A percentile compares a stretch with the other conserved stretches of the same genome.
Evolutionary conservation across 2,113 vertebrate species (phyloP).

Genomic region (Serinus canaria): DNA sequence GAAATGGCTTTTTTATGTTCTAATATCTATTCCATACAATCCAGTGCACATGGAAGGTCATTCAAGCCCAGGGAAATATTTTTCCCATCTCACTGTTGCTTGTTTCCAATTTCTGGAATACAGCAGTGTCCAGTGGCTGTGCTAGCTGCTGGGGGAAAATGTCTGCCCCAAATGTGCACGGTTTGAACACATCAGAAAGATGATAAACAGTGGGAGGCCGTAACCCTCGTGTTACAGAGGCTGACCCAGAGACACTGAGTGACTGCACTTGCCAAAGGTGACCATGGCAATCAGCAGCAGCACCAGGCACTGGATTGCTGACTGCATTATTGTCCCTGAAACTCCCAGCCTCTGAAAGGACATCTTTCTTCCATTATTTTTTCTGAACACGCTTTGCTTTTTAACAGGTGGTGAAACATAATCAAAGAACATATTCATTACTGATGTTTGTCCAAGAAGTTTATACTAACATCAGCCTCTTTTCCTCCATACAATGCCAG

Average conservation of each 20-base stretch:
- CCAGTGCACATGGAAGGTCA: not conserved
- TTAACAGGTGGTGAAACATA: not conserved
- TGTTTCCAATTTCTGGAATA: not conserved
- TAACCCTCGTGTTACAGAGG: not conserved
- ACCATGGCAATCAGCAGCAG: not conserved
- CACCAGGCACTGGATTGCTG: not conserved
- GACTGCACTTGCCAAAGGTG: not conserved
- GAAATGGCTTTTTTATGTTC: not conserved
- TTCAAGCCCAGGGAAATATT: not conserved
- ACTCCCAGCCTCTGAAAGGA: not conserved
- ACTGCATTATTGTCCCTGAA: not conserved
- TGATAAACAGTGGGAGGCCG: not conserved
- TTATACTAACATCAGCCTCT: slow-evolving; percentile 2
- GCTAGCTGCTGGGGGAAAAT: not conserved
- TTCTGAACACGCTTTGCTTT: not conserved
- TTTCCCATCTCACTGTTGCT: not conserved
- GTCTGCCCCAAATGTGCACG: not conserved
- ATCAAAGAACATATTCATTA: not conserved
- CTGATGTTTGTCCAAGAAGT: not conserved
- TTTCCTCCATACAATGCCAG: not conserved
- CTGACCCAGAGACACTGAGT: not conserved
- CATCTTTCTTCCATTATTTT: not conserved
- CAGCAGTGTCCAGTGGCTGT: not conserved
- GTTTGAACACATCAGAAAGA: not conserved
- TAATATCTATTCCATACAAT: not conserved